Conservation (phyloP, 1,140 invertebrate species). For the Pseudomyrmex pallidus region DNA sequence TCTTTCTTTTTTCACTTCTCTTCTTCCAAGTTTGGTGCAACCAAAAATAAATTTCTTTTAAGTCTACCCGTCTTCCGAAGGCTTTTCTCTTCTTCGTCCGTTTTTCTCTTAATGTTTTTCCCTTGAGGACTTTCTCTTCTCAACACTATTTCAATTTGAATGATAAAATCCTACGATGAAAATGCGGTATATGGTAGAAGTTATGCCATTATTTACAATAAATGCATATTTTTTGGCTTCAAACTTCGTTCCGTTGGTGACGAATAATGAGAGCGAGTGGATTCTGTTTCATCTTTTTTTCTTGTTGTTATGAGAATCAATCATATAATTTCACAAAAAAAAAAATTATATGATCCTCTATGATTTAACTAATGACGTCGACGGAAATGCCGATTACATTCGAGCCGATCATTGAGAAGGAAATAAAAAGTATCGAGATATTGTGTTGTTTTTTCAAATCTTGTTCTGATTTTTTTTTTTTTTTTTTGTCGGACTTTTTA, state of each 20-base stretch:
- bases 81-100: conserved; percentile 32
- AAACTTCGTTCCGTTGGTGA: conserved; percentile 30
- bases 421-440: conserved; percentile 70
- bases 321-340: too few species aligned
- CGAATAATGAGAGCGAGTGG: conserved; percentile 45
- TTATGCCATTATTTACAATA: conserved; percentile 63
- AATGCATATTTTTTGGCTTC: conserved; percentile 48
- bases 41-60: conserved; percentile 17
- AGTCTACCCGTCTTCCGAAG: conserved; percentile 41
- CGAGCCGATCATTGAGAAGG: conserved; percentile 59
- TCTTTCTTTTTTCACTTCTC: neutral
- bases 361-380: conserved; percentile 37
- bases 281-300: conserved; percentile 50
- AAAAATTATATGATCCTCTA: too few species aligned
- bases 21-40: neutral
- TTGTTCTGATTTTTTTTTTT: conserved; percentile 67
- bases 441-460: conserved; percentile 59
- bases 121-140: conserved; percentile 50
- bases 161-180: conserved; percentile 65
- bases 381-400: conserved; percentile 38
- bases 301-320: conserved; percentile 3
- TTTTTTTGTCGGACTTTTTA: conserved; percentile 77
- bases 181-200: conserved; percentile 65
- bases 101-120: conserved; percentile 41
- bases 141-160: conserved; percentile 50